A percentile compares a stretch with the other conserved stretches of the same genome.
phyloP scores from a whole-genome alignment of 2,113 vertebrate genomes.

The Megaceryle maxima region DNA sequence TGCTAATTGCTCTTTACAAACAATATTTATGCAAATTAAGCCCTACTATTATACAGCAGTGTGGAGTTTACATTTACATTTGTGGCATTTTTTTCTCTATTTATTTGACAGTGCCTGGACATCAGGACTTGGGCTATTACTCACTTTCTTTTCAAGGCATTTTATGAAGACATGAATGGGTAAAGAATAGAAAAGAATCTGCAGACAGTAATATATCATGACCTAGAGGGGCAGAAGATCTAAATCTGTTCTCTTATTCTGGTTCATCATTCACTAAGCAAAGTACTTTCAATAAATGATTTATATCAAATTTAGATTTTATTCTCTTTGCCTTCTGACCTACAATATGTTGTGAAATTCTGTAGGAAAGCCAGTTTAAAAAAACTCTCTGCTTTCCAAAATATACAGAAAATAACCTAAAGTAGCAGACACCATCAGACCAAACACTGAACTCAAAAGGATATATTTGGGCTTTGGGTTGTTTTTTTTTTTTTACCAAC shows the following conservation, averaged over 20 bases:
- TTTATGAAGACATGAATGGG: slow-evolving; percentile 6
- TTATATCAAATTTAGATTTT: neutral
- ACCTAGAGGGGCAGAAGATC: slow-evolving; percentile 5
- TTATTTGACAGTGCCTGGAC: slow-evolving; percentile 41
- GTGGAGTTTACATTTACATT: neutral
- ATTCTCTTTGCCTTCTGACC: neutral
- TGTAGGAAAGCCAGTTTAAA: neutral
- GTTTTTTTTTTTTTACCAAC: neutral
- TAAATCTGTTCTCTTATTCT: slow-evolving; percentile 45
- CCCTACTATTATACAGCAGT: neutral
- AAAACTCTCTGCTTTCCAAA: neutral
- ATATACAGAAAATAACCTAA: neutral
- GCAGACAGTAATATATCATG: slow-evolving; percentile 24
- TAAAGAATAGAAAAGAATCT: slow-evolving; percentile 33
- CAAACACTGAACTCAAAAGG: neutral
- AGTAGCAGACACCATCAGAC: neutral
- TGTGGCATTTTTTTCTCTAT: neutral
- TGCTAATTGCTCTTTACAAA: slow-evolving; percentile 77
- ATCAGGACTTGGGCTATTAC: slow-evolving; percentile 6
- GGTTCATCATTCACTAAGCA: slow-evolving; percentile 17
- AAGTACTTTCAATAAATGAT: slow-evolving; percentile 20
- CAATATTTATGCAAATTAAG: slow-evolving; percentile 77
- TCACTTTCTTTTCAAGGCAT: slow-evolving; percentile 2
- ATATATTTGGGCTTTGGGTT: neutral
- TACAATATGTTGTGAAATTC: neutral